Base-by-base conservation (phyloP, 2,113 vertebrate genomes). In the Eublepharis macularius region DNA sequence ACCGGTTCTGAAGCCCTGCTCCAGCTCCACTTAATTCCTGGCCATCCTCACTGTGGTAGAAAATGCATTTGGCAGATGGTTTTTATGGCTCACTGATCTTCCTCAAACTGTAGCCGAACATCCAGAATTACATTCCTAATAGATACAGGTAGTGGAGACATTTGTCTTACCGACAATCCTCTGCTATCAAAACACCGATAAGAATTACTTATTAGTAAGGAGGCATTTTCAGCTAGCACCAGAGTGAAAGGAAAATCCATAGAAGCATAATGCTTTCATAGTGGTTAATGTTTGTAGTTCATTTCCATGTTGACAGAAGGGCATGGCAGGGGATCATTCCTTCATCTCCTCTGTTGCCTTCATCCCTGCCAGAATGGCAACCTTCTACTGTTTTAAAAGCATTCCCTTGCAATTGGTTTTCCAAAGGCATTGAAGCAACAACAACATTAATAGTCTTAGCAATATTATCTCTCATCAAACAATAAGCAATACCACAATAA, bases 351-450 rank as follows among this genome's bases (percentile, higher is more conserved):
- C 81, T 76, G 21, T 45, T 85, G 11, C 81, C 39, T 36, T 43
- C 39, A 63, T 70, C 39, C 79, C 81, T 85, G 51, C 83, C 70
- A 65, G 43, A 54, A 88, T 65, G 57, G 90, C 91, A 84, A 79
- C 88, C 84, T 93, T 80, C 57, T 32, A 51, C 14, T 49, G 32
- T 57, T 86, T 90, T 83, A 77, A 14, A 69, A 74, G 1, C 90
- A 83, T 85, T 76, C 45, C 47, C 51, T 85, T 82, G 81, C 66
- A 74, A 39, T 85, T 73, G 77, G 79, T 39, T 26, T 89, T 76
- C 54, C 21, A 75, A 76, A 51, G 69, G 86, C 85, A 91, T 16
- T 41, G 45, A 83, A 21, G 84, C 36, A 80, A 29, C 41, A 5
- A 7, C 84, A 26, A 21, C 41, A 43, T 34, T 17, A 49, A 32